Evolutionary conservation across 2,113 vertebrate species (phyloP).

Genomic region (Lynx canadensis): DNA sequence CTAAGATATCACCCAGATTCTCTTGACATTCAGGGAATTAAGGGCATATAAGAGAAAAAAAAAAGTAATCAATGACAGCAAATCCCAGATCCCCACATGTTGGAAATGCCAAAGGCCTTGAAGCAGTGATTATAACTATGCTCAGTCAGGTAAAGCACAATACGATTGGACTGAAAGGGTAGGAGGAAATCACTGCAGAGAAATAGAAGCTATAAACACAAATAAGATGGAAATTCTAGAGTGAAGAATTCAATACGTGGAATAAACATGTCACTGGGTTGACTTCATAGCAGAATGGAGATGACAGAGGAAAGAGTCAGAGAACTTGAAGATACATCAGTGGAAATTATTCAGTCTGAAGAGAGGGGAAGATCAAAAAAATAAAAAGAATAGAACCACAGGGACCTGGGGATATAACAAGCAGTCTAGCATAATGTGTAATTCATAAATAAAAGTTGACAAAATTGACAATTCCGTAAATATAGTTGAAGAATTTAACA

Average conservation of each 20-base stretch:
- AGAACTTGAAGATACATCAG: neutral
- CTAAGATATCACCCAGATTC: neutral
- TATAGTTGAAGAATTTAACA: too few relatives aligned
- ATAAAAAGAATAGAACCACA: neutral
- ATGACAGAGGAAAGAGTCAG: neutral
- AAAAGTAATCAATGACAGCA: neutral
- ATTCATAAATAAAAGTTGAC: constrained; percentile 30
- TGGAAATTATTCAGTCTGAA: constrained; percentile 6
- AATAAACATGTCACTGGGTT: neutral
- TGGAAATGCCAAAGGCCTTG: neutral
- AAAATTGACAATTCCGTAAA: neutral
- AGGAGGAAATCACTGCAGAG: neutral
- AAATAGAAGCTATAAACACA: neutral
- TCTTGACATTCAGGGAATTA: constrained; percentile 18
- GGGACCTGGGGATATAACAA: neutral
- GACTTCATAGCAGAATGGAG: neutral
- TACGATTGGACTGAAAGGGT: neutral
- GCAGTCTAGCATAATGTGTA: neutral
- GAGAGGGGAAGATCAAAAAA: neutral
- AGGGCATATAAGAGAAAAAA: neutral
- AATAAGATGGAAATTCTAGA: neutral
- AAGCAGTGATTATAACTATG: neutral
- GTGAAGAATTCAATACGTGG: neutral
- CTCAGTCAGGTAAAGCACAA: constrained; percentile 8
- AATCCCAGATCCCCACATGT: neutral